phyloP scores from a whole-genome alignment of 2,113 vertebrate species.

The Melanostigma gelatinosum region DNA sequence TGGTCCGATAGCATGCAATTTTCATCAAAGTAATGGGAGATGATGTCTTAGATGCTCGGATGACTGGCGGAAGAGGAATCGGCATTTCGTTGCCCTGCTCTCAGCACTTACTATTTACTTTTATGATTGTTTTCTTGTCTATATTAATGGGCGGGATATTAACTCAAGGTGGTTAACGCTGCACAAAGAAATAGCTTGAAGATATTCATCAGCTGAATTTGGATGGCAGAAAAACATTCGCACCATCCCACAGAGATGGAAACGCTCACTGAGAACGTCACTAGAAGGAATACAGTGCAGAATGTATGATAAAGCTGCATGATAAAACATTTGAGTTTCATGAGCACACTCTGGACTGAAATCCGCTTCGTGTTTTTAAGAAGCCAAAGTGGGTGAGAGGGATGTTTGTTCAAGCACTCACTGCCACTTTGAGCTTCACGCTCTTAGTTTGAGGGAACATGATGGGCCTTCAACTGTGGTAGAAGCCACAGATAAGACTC shows the following conservation, averaged over 20 bases:
- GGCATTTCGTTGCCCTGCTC: slow-evolving; percentile 52
- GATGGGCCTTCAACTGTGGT: slow-evolving; percentile 64
- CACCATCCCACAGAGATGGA: background rate
- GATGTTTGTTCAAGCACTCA: slow-evolving; percentile 55
- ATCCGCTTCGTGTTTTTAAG: slow-evolving; percentile 37
- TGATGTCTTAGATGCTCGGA: slow-evolving; percentile 61
- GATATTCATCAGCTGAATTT: slow-evolving; percentile 29
- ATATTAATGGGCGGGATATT: slow-evolving; percentile 43
- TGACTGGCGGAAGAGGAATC: slow-evolving; percentile 45
- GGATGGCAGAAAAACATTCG: background rate
- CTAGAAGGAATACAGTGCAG: background rate
- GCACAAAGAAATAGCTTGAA: background rate
- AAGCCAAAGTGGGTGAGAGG: slow-evolving; percentile 47
- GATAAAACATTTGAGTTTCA: slow-evolving; percentile 47
- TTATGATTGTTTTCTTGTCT: slow-evolving; percentile 56
- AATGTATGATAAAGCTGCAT: slow-evolving; percentile 7
- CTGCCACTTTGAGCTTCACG: slow-evolving; percentile 46
- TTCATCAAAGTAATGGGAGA: slow-evolving; percentile 75
- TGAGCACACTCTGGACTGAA: slow-evolving; percentile 23
- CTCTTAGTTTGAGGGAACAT: slow-evolving; percentile 44
- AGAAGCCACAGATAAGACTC: slow-evolving; percentile 50
- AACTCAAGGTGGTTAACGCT: slow-evolving; percentile 28
- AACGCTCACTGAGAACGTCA: background rate
- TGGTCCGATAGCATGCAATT: slow-evolving; percentile 70
- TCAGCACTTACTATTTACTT: slow-evolving; percentile 60